These are phyloP conservation scores for Amniataba percoides DNA, from an alignment of 2,797 vertebrate genomes.

Conservation along the genomic window DNA sequence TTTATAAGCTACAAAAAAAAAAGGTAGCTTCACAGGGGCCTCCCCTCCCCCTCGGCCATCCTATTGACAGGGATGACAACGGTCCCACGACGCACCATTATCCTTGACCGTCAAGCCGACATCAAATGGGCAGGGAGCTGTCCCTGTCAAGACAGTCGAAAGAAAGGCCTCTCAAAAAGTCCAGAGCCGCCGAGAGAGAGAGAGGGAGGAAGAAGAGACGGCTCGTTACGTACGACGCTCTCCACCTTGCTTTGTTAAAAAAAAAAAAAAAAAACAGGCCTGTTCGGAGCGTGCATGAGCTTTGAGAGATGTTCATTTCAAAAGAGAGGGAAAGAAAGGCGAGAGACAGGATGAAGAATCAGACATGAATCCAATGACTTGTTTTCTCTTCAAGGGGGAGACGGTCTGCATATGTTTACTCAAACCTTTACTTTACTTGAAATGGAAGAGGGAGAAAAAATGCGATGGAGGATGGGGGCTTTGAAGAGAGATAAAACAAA, in stretches of 20 bases:
- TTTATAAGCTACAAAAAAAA: conserved; percentile 66
- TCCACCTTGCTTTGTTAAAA: conserved; percentile 94
- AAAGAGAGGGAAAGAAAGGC: conserved; percentile 62
- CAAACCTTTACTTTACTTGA: conserved; percentile 73
- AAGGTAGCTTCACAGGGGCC: conserved; percentile 71
- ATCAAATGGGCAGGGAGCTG: conserved; percentile 94
- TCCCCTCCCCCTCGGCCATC: conserved; percentile 81
- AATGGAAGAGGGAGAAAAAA: conserved; percentile 42
- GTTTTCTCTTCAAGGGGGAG: conserved; percentile 74
- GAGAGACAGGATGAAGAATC: conserved; percentile 79
- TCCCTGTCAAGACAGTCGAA: conserved; percentile 90
- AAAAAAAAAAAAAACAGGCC: too few species aligned
- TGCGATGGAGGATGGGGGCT: conserved; percentile 65
- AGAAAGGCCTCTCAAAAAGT: conserved; percentile 81
- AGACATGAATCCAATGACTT: conserved; percentile 85
- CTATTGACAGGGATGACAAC: conserved; percentile 99
- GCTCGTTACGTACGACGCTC: conserved; percentile 91
- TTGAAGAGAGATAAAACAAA: conserved; percentile 86
- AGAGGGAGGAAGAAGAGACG: conserved; percentile 23
- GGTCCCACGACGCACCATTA: conserved; percentile 99
- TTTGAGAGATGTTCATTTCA: conserved; percentile 87
- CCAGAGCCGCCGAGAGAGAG: conserved; percentile 65
- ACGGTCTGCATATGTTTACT: conserved; percentile 75
- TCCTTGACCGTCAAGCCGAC: conserved; percentile 95
- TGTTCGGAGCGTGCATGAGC: conserved; percentile 88